phyloP scores from a whole-genome alignment of 2,797 vertebrate species.

The Xerus rutilus region DNA sequence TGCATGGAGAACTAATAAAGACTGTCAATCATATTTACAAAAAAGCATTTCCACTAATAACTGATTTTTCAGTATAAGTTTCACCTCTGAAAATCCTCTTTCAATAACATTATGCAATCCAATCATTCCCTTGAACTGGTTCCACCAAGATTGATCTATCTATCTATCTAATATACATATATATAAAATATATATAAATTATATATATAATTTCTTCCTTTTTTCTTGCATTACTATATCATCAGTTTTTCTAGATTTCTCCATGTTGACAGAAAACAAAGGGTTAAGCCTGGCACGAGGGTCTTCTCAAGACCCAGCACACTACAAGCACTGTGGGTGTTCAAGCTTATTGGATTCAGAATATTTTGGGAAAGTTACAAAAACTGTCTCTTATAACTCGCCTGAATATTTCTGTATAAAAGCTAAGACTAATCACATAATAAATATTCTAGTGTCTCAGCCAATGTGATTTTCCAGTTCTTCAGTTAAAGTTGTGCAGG shows the following conservation, averaged over 20 bases:
- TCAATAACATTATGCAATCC: not conserved
- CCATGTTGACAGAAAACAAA: not conserved
- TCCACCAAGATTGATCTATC: not conserved
- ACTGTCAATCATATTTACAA: not conserved
- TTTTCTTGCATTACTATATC: not conserved
- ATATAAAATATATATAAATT: too few relatives aligned
- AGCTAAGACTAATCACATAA: not conserved
- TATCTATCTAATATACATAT: too few relatives aligned
- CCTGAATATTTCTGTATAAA: slow-evolving; percentile 28
- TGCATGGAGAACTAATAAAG: not conserved
- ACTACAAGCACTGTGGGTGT: not conserved
- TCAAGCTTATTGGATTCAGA: not conserved
- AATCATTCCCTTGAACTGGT: not conserved
- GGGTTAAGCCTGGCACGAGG: not conserved
- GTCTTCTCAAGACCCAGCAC: not conserved
- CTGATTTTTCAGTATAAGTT: not conserved
- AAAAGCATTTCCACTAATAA: not conserved
- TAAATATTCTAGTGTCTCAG: slow-evolving; percentile 18
- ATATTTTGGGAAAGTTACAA: slow-evolving; percentile 35
- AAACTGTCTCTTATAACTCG: not conserved
- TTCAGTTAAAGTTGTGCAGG: not conserved
- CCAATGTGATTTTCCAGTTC: slow-evolving; percentile 2
- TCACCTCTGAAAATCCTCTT: not conserved
- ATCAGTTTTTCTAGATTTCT: not conserved
- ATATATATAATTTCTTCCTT: not conserved